A percentile compares a stretch with the other conserved stretches of the same genome.
Conservation (phyloP, 2,888 invertebrate species). For the Drosophila nr. fundita region DNA sequence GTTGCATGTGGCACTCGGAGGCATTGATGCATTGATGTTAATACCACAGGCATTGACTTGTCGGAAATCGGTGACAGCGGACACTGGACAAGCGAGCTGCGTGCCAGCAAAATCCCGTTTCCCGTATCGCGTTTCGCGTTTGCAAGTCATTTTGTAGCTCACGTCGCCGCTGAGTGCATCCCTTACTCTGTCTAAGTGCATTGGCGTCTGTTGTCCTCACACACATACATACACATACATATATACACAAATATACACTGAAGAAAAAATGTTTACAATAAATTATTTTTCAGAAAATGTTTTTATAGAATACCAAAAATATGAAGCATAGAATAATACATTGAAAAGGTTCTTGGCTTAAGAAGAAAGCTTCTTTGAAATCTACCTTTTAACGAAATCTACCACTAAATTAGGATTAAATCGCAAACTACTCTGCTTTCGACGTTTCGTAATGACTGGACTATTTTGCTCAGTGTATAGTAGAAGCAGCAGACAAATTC, state of each 20-base stretch:
- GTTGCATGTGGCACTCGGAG: conserved; percentile 38
- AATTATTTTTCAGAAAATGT: background rate
- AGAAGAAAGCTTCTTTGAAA: background rate
- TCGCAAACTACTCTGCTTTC: background rate
- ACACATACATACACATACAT: conserved; percentile 13
- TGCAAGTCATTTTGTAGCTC: conserved; percentile 28
- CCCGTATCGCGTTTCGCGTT: conserved; percentile 3
- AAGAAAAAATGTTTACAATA: background rate
- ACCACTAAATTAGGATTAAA: background rate
- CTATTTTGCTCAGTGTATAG: background rate
- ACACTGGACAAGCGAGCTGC: background rate
- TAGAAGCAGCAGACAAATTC: conserved; percentile 55
- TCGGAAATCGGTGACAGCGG: conserved; percentile 14
- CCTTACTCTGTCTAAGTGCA: conserved; percentile 69
- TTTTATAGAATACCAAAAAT: background rate
- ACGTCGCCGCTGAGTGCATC: conserved; percentile 44
- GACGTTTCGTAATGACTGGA: background rate
- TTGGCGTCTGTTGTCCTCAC: conserved; percentile 79
- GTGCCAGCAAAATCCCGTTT: conserved; percentile 1
- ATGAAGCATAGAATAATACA: background rate
- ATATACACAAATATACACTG: conserved; percentile 12
- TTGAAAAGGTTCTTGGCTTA: background rate
- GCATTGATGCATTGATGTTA: conserved; percentile 39
- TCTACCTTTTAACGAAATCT: background rate
- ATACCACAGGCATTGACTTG: conserved; percentile 42